Percentiles rank a stretch among this genome's conserved stretches.
Evolutionary conservation across 2,797 vertebrate species (phyloP).

Genomic region (Lagodon rhomboides): DNA sequence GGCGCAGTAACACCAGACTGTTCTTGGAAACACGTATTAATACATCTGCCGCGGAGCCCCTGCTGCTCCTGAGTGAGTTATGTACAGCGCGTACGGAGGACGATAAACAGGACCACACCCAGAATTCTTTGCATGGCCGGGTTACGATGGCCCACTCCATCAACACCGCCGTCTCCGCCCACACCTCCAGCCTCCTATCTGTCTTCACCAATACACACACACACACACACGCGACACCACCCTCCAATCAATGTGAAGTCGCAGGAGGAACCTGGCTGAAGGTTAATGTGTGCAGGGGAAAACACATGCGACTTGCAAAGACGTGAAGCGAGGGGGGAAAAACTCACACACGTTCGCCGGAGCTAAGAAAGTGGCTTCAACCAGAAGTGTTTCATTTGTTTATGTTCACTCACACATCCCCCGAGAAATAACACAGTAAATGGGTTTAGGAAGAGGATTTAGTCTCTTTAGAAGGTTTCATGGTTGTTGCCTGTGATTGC

Average conservation of each 20-base stretch:
- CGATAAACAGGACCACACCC: constrained; percentile 67
- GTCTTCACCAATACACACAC: constrained; percentile 33
- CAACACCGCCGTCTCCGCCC: constrained; percentile 59
- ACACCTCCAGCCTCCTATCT: constrained; percentile 42
- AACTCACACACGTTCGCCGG: not conserved
- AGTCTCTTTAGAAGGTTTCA: not conserved
- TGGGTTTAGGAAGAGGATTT: not conserved
- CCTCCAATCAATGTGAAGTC: constrained; percentile 77
- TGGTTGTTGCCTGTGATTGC: not conserved
- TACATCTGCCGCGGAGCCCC: constrained; percentile 37
- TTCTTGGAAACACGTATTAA: constrained; percentile 25
- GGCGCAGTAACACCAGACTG: not conserved
- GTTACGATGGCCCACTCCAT: constrained; percentile 65
- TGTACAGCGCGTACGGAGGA: constrained; percentile 29
- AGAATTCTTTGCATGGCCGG: constrained; percentile 51
- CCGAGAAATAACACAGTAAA: not conserved
- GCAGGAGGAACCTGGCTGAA: constrained; percentile 69
- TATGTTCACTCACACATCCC: not conserved
- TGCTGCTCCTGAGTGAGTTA: constrained; percentile 59
- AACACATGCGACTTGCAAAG: constrained; percentile 44
- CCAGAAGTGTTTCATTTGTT: not conserved
- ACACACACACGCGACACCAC: constrained; percentile 23
- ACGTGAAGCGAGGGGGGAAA: not conserved
- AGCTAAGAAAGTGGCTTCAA: not conserved
- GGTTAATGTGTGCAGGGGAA: constrained; percentile 77